These are phyloP conservation scores for Epinotia nisella DNA, from an alignment of 2,888 invertebrate species.

Conservation along the genomic window DNA sequence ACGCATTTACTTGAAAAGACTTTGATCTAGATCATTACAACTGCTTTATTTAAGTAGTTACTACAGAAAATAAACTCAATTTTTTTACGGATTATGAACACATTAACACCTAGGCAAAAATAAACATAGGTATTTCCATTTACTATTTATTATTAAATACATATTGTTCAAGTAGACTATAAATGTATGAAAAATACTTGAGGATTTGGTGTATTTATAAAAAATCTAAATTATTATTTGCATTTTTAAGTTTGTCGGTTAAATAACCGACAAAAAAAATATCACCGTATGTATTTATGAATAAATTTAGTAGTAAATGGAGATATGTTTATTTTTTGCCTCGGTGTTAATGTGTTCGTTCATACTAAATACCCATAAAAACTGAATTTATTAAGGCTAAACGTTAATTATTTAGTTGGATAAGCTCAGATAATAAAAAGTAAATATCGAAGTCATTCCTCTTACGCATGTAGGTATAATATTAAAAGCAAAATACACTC, in stretches of 20 bases:
- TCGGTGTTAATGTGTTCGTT: neutral
- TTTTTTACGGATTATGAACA: neutral
- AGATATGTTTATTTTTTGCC: neutral
- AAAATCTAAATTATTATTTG: neutral
- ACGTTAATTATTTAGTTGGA: neutral
- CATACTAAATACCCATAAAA: slow-evolving; percentile 1
- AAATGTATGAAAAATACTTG: neutral
- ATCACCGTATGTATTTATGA: no score
- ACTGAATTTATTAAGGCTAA: slow-evolving; percentile 9
- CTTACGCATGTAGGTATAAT: neutral
- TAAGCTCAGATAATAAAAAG: slow-evolving; percentile 12
- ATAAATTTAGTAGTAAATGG: no score
- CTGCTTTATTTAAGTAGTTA: neutral
- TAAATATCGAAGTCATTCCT: neutral
- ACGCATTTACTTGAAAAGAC: neutral
- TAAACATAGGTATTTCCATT: neutral
- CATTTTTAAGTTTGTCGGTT: neutral
- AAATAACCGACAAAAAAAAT: no score
- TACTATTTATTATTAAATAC: neutral
- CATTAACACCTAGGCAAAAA: neutral
- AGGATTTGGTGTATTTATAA: neutral
- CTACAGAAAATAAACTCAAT: neutral
- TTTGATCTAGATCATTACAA: neutral
- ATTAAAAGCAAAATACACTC: slow-evolving; percentile 26
- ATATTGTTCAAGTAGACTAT: neutral